Evolutionary conservation across 2,888 invertebrate genomes (phyloP), one percentile per base, ranked within the genome.

Genomic region (Hemistola chrysoprasaria): DNA sequence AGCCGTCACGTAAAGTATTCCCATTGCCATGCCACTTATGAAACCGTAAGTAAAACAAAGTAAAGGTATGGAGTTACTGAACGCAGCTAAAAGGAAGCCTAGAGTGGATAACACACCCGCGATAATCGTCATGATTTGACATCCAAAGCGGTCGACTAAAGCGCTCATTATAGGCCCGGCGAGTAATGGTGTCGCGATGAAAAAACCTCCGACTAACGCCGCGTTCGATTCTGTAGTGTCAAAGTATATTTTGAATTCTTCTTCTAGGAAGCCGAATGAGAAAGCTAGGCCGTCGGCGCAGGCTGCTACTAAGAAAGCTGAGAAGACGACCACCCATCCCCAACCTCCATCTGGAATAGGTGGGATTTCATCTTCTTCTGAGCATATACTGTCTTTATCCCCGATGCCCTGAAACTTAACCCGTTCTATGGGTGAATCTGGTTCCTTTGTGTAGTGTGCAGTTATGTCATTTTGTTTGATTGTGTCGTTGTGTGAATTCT

Each of bases 231-330:
- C 95, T 6, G 94, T 93, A 16, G 94, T 93, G 8, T 92, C 90
- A 67, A 97, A 98, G 62, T 94, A 93, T 5, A 90, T 78, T 8
- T 95, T 89, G 59, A 98, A 93, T 66, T 96, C 94, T 7, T 95
- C 93, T 67, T 95, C 97, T 6, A 98, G 86, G 5, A 97, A 89
- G 0, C 98, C 98, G 67, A 98, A 98, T 0, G 97, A 96, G 74
- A 97, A 97, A 5, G 96, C 95, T 26, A 97, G 91, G 0, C 98
- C 98, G 72, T 98, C 98, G 22, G 97, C 96, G 38, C 98, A 94
- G 55, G 96, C 92, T 23, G 96, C 95, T n/a, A 96, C 92, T 11
- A 96, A 72, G 53, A 98, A 92, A 0, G 97, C 95, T 3, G 97
- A 92, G 6, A 93, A 81, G 0, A 98, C 97, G 0, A 98, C 94